These are phyloP conservation scores for Papilio protenor DNA, from an alignment of 2,888 invertebrate species.

Conservation along the genomic window DNA sequence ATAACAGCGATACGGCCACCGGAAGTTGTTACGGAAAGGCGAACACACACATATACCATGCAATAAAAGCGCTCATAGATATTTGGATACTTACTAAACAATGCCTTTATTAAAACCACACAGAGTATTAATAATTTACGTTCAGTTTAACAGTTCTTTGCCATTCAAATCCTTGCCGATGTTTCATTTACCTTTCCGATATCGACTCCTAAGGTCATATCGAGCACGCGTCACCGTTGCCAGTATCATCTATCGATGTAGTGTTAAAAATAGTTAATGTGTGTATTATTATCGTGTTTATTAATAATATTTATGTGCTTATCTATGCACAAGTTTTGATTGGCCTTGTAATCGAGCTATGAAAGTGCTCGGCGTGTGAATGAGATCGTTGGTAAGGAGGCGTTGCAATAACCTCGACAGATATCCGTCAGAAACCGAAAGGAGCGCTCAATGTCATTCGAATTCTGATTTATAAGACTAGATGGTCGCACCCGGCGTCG, in stretches of 20 bases:
- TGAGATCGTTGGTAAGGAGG: conserved; percentile 25
- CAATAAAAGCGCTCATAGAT: conserved; percentile 4
- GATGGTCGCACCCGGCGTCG: neutral
- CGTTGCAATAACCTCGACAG: conserved; percentile 32
- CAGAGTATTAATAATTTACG: neutral
- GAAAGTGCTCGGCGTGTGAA: conserved; percentile 34
- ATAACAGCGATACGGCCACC: conserved; percentile 32
- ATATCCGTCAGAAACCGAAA: conserved; percentile 36
- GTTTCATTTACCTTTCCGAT: conserved; percentile 15
- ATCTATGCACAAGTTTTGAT: conserved; percentile 22
- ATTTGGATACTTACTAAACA: conserved; percentile 21
- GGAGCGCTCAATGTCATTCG: conserved; percentile 22
- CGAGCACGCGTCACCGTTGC: conserved; percentile 2
- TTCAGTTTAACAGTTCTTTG: neutral
- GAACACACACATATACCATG: neutral
- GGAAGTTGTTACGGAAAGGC: conserved; percentile 38
- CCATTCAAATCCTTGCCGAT: neutral
- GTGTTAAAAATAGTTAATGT: conserved; percentile 21
- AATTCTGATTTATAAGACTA: conserved; percentile 10
- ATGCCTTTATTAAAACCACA: neutral
- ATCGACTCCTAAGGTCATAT: conserved; percentile 15
- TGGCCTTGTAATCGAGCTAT: conserved; percentile 36
- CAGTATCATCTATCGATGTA: conserved; percentile 31
- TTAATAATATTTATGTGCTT: conserved; percentile 27
- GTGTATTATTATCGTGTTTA: neutral